Base-by-base conservation (phyloP, 2,888 invertebrate species). In the Polyommatus icarus region DNA sequence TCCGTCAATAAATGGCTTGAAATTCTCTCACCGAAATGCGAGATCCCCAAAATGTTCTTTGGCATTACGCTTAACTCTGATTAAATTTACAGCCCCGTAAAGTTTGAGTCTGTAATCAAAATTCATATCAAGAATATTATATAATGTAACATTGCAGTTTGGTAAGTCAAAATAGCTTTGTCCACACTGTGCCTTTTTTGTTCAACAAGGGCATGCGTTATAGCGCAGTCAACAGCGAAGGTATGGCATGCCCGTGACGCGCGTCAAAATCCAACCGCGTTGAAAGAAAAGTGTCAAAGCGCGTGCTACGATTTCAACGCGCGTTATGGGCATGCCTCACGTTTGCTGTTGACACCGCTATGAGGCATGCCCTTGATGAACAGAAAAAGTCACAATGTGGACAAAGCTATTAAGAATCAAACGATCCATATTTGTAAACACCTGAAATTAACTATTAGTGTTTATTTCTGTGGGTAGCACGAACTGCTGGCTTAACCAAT, bases 1-100 rank as follows among this genome's bases (percentile, higher is more conserved):
- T 87, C 85, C 87, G 87, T 87, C 90, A 89, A 91, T 90, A 91
- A 91, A 91, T 85, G 87, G 85, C 83, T 85, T 83, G 85, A 84
- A 83, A 84, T 83, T 81, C 79, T 78, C 83, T 78, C 83, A 83
- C 82, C 81, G 81, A 85, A 84, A 85, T 83, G 78, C 80, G 79
- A 81, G 78, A 80, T 80, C 82, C 81, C 80, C 81, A 78, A 82
- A 82, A 84, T 78, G 78, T 79, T 81, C 78, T 71, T 73, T 78
- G 76, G 79, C 77, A 78, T 78, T 80, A 82, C 81, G 79, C 78
- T 80, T 80, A 76, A 77, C 80, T 77, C 71, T 76, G 78, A 79
- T 76, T 57, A 29, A 50, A 77, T 77, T 77, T 72, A 77, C 20
- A 61, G 20, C 40, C 18, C 18, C 15, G 7, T 75, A 20, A 20